Evolutionary conservation across 2,888 invertebrate genomes (phyloP), one percentile per base, ranked within the genome.

Genomic region (Erebia epiphron): DNA sequence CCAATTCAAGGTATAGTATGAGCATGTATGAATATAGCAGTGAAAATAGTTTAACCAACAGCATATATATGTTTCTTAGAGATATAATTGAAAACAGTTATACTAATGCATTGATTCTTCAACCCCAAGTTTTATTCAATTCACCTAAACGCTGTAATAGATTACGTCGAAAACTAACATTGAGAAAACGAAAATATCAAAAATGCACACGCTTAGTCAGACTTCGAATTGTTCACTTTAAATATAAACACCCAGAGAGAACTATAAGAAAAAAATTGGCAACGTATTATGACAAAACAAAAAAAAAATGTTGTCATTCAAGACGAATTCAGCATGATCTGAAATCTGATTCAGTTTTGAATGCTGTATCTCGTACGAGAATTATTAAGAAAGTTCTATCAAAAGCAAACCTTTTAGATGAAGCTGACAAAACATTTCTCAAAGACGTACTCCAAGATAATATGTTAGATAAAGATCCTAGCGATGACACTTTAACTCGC

Each of bases 381-480:
- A 73, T 85, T 14, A 72, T 87, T 50, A 86, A 82, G 80, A 86
- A 83, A 76, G 78, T 77, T 14, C 73, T 76, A 41, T 82, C 83
- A 16, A 86, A 82, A 78, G 83, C 83, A 79, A 87, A 87, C 73
- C 77, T 85, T 52, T 72, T 85, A 43, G 78, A 79, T 5, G 77
- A 81, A 21, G 52, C 71, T 5, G 75, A 75, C 68, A 74, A 71
- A 70, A 65, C 81, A 67, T 69, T 41, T 79, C 61, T 79, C 78
- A 35, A 67, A 68, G 77, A 43, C 76, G 52, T 57, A 41, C 79
- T 78, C 41, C 67, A 72, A 0, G 80, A 78, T 71, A 78, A 75
- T n/a, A 78, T 79, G 2, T 79, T 78, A 10, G 61, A 75, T 46
- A 86, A 82, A 73, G 73, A 80, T 66, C 76, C 78, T 7, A 89